Evolutionary conservation across 2,797 vertebrate species (phyloP), one percentile per base, ranked within the genome.

Genomic region (Thaleichthys pacificus): DNA sequence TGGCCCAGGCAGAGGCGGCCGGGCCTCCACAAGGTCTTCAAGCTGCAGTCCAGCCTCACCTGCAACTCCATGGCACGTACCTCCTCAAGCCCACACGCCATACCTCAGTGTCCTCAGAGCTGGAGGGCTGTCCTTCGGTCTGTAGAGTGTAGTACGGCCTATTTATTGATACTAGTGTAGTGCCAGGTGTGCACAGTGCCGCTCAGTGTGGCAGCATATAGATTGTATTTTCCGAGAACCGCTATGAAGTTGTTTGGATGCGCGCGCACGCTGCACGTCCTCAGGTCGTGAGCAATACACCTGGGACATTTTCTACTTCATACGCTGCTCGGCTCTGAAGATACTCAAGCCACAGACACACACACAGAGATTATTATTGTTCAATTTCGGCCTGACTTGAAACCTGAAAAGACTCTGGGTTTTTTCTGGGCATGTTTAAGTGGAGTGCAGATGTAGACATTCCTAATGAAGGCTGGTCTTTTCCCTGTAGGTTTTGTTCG

Each of bases 21-120:
- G 98, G 98, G 97, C 19, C 91, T 99, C 61, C 98, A 99, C 90
- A 99, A 99, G 91, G 97, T 99, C 80, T 99, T 99, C 88, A 99
- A 99, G 79, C 94, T 99, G 81, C 98, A 99, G 86, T 97, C 98
- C 78, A 95, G 93, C 79, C 95, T 99, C 81, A 99, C 98, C 86
- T 99, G 98, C 89, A 98, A 99, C 94, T 99, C 97, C 64, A 99
- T 99, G 98, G 97, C 96, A 94, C 91, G 78, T 84, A 15, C 30
- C 19, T 60, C 32, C 30, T 9, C n/a, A 15, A 42, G 66, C 21
- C 9, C 30, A 28, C 47, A 28, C 42, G 17, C 3, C 21, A 15
- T 3, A 32, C 61, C 28, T 62, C 6, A 26, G 14, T 28, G 24
- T 6, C 4, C 51, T n/a, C 51, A 0, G 1, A 17, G 61, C 24